These are phyloP conservation scores for Thunnus maccoyii DNA, from an alignment of 2,113 vertebrate genomes.

Conservation along the genomic window DNA sequence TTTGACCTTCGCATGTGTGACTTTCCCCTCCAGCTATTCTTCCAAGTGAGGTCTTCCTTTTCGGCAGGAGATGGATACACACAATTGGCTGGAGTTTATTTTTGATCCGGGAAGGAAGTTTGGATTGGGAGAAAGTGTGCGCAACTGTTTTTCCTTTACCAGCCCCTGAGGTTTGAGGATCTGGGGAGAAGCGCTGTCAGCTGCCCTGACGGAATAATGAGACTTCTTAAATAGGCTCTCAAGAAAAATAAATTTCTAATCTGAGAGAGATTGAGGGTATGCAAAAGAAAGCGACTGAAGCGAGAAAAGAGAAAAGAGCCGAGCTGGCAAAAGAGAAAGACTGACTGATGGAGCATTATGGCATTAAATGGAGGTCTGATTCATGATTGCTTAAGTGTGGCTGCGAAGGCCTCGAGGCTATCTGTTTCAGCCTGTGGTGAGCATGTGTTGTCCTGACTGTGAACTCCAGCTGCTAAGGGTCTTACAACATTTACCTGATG, in stretches of 20 bases:
- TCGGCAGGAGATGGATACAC: constrained; percentile 50
- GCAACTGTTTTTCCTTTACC: constrained; percentile 50
- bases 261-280: constrained; percentile 24
- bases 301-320: constrained; percentile 7
- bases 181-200: constrained; percentile 44
- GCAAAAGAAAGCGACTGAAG: not conserved
- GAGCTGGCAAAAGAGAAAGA: constrained; percentile 12
- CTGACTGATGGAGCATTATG: constrained; percentile 21
- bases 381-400: constrained; percentile 36
- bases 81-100: constrained; percentile 67
- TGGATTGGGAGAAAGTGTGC: constrained; percentile 61
- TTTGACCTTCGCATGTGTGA: constrained; percentile 65
- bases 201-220: constrained; percentile 62
- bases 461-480: constrained; percentile 50
- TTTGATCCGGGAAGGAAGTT: constrained; percentile 65
- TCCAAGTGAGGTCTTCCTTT: constrained; percentile 67
- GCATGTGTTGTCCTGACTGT: constrained; percentile 45
- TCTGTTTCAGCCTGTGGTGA: constrained; percentile 20
- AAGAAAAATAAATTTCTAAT: constrained; percentile 58
- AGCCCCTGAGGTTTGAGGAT: constrained; percentile 53
- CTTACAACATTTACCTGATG: constrained; percentile 55
- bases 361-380: constrained; percentile 28
- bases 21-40: constrained; percentile 34
- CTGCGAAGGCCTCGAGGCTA: constrained; percentile 11
- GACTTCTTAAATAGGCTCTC: constrained; percentile 43